Evolutionary conservation across 2,888 invertebrate species (phyloP).

Genomic region (Drosophila mimetica): DNA sequence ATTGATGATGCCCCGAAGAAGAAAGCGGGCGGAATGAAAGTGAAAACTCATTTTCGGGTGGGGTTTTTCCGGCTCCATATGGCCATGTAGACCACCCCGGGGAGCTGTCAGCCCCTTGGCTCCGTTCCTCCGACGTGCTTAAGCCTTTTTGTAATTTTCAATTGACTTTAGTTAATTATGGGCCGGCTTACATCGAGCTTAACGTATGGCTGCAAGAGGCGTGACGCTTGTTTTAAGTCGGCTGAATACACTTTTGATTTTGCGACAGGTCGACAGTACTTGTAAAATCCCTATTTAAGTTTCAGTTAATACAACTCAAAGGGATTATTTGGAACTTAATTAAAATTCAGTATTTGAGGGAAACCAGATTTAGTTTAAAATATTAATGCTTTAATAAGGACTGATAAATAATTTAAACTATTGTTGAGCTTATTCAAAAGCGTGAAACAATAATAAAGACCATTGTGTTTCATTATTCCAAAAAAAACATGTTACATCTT

Average conservation of each 20-base stretch:
- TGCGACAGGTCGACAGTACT: constrained; percentile 9
- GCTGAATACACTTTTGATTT: constrained; percentile 21
- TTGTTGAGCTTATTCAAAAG: no score
- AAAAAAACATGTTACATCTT: no score
- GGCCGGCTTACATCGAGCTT: constrained; percentile 31
- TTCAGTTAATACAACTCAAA: neutral
- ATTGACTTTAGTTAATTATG: constrained; percentile 73
- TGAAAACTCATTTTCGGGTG: constrained; percentile 57
- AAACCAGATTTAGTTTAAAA: neutral
- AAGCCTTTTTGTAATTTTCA: constrained; percentile 67
- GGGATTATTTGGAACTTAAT: neutral
- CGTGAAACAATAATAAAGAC: no score
- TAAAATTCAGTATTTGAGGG: neutral
- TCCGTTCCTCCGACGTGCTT: constrained; percentile 35
- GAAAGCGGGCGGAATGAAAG: constrained; percentile 54
- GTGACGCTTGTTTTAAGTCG: constrained; percentile 6
- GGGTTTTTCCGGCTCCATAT: neutral
- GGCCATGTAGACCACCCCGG: constrained; percentile 48
- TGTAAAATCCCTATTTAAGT: constrained; percentile 7
- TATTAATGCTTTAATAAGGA: no score
- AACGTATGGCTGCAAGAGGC: constrained; percentile 1
- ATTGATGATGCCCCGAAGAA: constrained; percentile 66
- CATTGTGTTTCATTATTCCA: no score
- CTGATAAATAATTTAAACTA: no score
- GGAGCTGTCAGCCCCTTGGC: constrained; percentile 30